Evolutionary conservation across 1,140 invertebrate genomes (phyloP), one percentile per base, ranked within the genome.

Genomic region (Apolygus lucorum): DNA sequence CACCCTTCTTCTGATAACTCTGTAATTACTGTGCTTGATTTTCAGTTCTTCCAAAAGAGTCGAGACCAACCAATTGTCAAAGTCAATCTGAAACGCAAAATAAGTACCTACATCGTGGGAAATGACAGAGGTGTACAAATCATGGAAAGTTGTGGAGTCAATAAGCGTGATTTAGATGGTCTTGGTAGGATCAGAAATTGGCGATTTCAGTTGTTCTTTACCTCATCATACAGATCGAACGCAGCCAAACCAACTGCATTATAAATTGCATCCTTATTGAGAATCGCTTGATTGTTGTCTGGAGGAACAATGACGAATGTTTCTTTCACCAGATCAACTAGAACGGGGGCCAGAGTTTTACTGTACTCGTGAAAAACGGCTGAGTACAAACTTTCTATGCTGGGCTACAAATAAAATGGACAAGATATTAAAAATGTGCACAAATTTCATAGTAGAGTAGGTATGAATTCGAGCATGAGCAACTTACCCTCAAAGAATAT

Each of bases 191-290:
- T n/a, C n/a, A n/a, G n/a, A n/a, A 62, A 64, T n/a, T n/a, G n/a
- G n/a, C n/a, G n/a, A n/a, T 42, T 42, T 42, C 34, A 42, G 34
- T 8, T 4, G 21, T 22, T 27, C 76, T 77, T 80, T 80, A 95
- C 90, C 77, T 95, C 90, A 79, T 97, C 92, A 78, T 92, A 96
- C 63, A 98, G 82, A 74, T 96, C 91, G 80, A 92, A 94, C 0
- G 92, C 88, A n/a, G 88, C 88, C 67, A 95, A 81, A 21, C 93
- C 92, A 65, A 94, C 88, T 0, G 94, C 93, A 82, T 93, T 94
- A 76, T 98, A 98, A 67, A 97, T 87, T n/a, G 94, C 94, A 82
- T 97, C 95, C 81, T 95, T 96, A 25, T 88, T 82, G 68, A 96
- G 79, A 75, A 97, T 90, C 13, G 85, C 84, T 71, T 84, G 82